Percentiles rank a stretch among this genome's conserved stretches.
Conservation (phyloP, 2,888 invertebrate species). For the Caenorhabditis sp. region DNA sequence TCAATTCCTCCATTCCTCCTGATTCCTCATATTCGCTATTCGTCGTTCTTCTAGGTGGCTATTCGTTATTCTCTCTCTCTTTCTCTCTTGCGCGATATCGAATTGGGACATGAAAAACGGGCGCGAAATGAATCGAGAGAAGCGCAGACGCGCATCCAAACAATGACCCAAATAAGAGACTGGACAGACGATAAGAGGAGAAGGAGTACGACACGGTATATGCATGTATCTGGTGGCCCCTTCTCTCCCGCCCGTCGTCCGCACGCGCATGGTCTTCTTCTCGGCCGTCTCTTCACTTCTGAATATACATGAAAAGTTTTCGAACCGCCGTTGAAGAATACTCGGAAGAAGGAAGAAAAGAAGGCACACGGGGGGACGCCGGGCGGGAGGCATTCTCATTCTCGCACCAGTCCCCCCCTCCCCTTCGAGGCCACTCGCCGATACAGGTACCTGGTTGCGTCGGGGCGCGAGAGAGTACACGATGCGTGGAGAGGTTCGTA, state of each 20-base stretch:
- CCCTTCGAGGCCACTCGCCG: constrained; percentile 44
- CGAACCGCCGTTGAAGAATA: constrained; percentile 33
- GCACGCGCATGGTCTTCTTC: constrained; percentile 21
- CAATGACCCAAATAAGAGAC: constrained; percentile 60
- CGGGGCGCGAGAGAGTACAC: constrained; percentile 39
- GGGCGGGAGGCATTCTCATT: constrained; percentile 22
- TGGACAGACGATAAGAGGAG: constrained; percentile 43
- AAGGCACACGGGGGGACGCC: constrained; percentile 1
- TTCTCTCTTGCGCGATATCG: constrained; percentile 60
- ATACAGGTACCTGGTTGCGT: constrained; percentile 59
- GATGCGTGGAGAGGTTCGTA: constrained; percentile 17
- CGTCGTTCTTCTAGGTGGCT: constrained; percentile 30
- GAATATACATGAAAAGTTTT: constrained; percentile 36
- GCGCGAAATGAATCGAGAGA: constrained; percentile 53
- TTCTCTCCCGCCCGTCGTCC: too few species aligned
- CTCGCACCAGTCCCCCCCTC: constrained; percentile 34
- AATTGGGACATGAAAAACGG: constrained; percentile 54
- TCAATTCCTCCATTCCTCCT: constrained; percentile 32
- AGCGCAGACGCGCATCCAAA: constrained; percentile 55
- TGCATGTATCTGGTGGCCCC: constrained; percentile 19
- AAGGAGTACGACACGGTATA: constrained; percentile 44
- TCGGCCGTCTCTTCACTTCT: neutral
- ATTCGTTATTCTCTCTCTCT: too few species aligned
- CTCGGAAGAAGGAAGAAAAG: too few species aligned
- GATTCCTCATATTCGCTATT: constrained; percentile 3